These are phyloP conservation scores for Alentia gelatinosa DNA, from an alignment of 2,888 invertebrate genomes.

Conservation along the genomic window DNA sequence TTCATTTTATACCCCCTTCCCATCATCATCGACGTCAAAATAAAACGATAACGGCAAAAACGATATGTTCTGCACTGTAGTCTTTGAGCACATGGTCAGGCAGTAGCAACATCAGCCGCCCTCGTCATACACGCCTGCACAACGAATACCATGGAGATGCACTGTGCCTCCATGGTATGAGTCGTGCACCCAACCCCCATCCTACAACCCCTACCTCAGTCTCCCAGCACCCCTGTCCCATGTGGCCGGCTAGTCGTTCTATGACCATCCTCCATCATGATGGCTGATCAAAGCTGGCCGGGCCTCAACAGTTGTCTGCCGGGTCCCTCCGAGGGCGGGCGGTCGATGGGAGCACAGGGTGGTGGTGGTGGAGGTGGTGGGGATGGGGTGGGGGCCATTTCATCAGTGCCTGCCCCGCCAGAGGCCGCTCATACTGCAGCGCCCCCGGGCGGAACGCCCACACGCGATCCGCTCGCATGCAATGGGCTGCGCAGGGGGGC, in stretches of 20 bases:
- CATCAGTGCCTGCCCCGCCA: background rate
- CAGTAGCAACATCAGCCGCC: background rate
- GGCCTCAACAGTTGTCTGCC: slow-evolving; percentile 42
- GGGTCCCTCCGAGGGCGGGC: background rate
- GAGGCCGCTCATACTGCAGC: background rate
- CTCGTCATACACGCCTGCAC: background rate
- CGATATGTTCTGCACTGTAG: too few species aligned
- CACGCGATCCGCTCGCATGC: slow-evolving; percentile 22
- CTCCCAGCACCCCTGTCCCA: background rate
- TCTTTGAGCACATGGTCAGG: too few species aligned
- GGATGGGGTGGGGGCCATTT: background rate
- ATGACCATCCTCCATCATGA: background rate
- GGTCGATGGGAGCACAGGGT: background rate
- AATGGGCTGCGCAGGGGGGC: background rate
- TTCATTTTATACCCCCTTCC: background rate
- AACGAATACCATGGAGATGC: slow-evolving; percentile 25
- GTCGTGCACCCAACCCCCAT: background rate
- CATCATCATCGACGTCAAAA: background rate
- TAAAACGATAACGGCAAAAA: too few species aligned
- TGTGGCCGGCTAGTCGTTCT: background rate
- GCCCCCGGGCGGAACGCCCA: background rate
- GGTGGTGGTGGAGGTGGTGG: background rate
- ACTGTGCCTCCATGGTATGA: background rate
- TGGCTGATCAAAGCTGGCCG: slow-evolving; percentile 26
- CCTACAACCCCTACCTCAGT: background rate